Base-by-base conservation (phyloP, 2,888 invertebrate species). In the Leucania comma region DNA sequence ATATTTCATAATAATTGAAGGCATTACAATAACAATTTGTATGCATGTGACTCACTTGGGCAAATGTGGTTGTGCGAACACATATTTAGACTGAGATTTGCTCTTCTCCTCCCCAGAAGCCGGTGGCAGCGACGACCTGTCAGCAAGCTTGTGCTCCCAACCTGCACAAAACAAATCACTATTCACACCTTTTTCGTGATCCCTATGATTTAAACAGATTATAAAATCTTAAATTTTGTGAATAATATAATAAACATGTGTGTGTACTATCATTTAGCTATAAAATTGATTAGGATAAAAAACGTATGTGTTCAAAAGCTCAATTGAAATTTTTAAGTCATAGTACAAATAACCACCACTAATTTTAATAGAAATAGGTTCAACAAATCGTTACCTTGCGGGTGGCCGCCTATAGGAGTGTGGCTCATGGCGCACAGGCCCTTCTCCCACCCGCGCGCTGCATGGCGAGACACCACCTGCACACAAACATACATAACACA, bases 91-190 rank as follows among this genome's bases (percentile, higher is more conserved):
- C 80, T 93, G 95, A 93, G 94, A 92, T 93, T 95, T 95, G 88
- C 74, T 89, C 89, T 96, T 96, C 92, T 97, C 97, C 96, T 97
- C 97, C 96, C 98, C 98, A 90, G 98, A 97, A 92, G 98, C 98
- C 90, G 98, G 98, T 95, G 98, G 98, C 96, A 98, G 96, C 92
- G 98, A 98, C 94, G 97, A 97, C 96, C 97, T 97, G 94, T 97
- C 97, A 94, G 96, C 96, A 95, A 96, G 96, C 94, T 96, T 96
- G 95, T 95, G 95, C 90, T 96, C 96, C 96, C 96, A 96, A 95
- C 96, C 96, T 96, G 84, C 9, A 58, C 42, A 71, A 42, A 56
- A 75, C 1, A 58, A 53, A 51, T 4, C 0, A 68, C n/a, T 50
- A 65, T 48, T 26, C 51, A 60, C 50, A 20, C 17, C 10, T 51